These are phyloP conservation scores for Onychomys torridus DNA, from an alignment of 2,797 vertebrate genomes.

Conservation along the genomic window DNA sequence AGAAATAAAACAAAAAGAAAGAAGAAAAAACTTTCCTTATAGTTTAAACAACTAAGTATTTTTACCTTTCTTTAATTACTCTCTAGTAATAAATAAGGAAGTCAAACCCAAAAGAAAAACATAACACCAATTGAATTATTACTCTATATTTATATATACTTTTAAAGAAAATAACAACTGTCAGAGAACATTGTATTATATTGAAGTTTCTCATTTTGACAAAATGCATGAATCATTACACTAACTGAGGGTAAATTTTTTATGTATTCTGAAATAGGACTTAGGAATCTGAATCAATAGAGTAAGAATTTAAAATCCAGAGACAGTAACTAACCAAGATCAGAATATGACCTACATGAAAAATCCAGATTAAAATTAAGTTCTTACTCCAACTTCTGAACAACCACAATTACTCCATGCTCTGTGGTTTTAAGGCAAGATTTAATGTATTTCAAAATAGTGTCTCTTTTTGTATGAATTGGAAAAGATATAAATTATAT, in stretches of 20 bases:
- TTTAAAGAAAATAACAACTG: neutral
- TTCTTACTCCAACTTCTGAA: neutral
- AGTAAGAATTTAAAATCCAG: neutral
- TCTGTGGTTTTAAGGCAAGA: neutral
- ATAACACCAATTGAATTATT: neutral
- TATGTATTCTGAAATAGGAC: neutral
- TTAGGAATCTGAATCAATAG: neutral
- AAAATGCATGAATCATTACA: neutral
- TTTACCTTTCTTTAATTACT: conserved; percentile 3
- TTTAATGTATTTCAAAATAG: neutral
- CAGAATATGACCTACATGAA: neutral
- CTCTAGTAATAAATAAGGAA: neutral
- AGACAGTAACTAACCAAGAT: neutral
- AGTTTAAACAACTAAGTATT: neutral
- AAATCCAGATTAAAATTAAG: neutral
- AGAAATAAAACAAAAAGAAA: neutral
- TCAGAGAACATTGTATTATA: neutral
- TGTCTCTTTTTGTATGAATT: neutral
- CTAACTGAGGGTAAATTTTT: neutral
- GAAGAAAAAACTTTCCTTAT: neutral
- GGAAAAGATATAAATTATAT: neutral
- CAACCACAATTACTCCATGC: neutral
- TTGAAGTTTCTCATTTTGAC: neutral
- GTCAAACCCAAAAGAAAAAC: neutral
- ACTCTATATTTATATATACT: neutral